Conservation (phyloP, 2,113 vertebrate species). For the Ammospiza nelsoni region DNA sequence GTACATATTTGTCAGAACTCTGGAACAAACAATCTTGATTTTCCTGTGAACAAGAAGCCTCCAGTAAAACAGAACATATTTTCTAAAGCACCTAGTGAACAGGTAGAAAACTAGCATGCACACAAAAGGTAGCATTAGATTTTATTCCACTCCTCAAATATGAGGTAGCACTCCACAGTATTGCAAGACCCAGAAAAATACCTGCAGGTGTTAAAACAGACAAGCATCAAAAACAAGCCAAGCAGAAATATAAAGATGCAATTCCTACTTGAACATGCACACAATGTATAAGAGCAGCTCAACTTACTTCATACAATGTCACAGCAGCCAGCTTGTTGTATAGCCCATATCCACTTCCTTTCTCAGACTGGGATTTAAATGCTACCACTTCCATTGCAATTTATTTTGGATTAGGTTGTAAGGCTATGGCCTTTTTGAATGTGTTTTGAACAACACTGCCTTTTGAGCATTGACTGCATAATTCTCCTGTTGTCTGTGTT, state of each 20-base stretch:
- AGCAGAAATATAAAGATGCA: neutral
- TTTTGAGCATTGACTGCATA: neutral
- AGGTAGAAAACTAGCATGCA: neutral
- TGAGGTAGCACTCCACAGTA: neutral
- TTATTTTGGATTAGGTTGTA: neutral
- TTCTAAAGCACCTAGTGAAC: neutral
- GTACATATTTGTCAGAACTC: neutral
- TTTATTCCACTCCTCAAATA: neutral
- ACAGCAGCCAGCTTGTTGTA: neutral
- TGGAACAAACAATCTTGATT: neutral
- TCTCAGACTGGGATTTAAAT: neutral
- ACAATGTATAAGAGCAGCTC: neutral
- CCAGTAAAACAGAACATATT: neutral
- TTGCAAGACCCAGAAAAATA: neutral
- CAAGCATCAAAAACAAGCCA: neutral
- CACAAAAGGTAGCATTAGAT: neutral
- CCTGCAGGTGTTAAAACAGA: neutral
- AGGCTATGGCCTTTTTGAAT: neutral
- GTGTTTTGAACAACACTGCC: neutral
- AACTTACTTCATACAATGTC: neutral
- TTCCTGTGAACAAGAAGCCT: constrained; percentile 33
- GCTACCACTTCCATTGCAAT: neutral
- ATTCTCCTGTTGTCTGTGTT: neutral
- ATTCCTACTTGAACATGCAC: neutral
- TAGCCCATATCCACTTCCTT: neutral